Evolutionary conservation across 92 coral and sea anemone genomes (phyloP).

Genomic region (Paramuricea clavata): DNA sequence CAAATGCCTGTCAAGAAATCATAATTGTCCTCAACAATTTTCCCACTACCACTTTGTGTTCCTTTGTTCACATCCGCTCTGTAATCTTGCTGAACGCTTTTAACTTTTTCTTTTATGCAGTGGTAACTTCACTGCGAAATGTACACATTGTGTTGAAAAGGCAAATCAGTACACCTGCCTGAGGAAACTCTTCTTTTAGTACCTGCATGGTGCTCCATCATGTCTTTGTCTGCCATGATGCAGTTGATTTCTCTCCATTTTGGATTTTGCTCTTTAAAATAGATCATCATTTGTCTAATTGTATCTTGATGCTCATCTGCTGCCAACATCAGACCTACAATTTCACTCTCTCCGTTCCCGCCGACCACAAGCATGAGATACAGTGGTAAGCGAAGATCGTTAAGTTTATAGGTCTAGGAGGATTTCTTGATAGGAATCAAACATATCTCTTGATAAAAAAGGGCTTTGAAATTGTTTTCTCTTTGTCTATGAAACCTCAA

Average conservation of each 20-base stretch:
- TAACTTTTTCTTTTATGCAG: no score
- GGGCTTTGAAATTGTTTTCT: slow-evolving; percentile 47
- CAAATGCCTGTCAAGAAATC: slow-evolving; percentile 55
- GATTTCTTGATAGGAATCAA: slow-evolving; percentile 39
- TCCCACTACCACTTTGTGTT: slow-evolving; percentile 62
- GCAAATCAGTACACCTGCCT: slow-evolving; percentile 53
- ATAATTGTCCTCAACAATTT: slow-evolving; percentile 52
- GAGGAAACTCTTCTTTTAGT: slow-evolving; percentile 53
- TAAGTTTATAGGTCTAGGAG: slow-evolving; percentile 56
- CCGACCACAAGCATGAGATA: slow-evolving; percentile 48
- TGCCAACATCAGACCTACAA: slow-evolving; percentile 55
- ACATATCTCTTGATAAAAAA: slow-evolving; percentile 41
- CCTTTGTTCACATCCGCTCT: no score
- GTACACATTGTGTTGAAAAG: slow-evolving; percentile 59
- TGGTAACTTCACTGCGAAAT: slow-evolving; percentile 53
- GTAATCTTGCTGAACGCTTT: no score
- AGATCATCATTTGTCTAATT: slow-evolving; percentile 46
- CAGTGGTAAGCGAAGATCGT: slow-evolving; percentile 57
- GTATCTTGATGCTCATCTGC: slow-evolving; percentile 58
- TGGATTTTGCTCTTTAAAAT: slow-evolving; percentile 46
- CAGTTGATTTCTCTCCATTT: slow-evolving; percentile 45
- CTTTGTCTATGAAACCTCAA: slow-evolving; percentile 39
- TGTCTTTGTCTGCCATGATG: slow-evolving; percentile 66
- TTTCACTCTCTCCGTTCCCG: slow-evolving; percentile 63
- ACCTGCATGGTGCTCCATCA: slow-evolving; percentile 55